These are phyloP conservation scores for Stramonita haemastoma DNA, from an alignment of 2,888 invertebrate genomes.

Conservation along the genomic window DNA sequence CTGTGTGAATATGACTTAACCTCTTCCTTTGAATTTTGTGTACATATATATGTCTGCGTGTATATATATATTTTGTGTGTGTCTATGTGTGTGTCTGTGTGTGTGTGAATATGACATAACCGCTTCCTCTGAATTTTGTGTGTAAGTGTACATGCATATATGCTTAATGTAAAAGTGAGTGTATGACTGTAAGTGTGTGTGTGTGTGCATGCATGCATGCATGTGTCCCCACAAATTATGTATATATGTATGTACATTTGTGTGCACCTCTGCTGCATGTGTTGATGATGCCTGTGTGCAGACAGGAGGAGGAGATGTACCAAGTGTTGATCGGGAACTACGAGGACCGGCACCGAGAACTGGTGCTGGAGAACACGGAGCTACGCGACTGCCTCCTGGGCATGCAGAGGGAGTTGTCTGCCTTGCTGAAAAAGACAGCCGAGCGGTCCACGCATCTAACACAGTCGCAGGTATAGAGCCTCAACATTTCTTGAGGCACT, in stretches of 20 bases:
- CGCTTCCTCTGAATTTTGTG: no score
- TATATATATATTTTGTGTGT: neutral
- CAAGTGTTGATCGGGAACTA: conserved; percentile 67
- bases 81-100: neutral
- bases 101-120: no score
- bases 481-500: neutral
- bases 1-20: neutral
- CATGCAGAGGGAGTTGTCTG: conserved; percentile 67
- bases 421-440: conserved; percentile 49
- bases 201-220: neutral
- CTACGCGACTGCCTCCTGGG: conserved; percentile 68
- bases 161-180: neutral
- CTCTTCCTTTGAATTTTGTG: no score
- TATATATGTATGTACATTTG: neutral
- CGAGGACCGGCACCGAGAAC: conserved; percentile 71
- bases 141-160: neutral
- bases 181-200: neutral
- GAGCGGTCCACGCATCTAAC: conserved; percentile 13
- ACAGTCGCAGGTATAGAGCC: neutral
- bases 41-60: neutral
- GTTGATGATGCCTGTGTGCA: conserved; percentile 22
- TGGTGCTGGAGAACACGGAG: conserved; percentile 71
- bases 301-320: conserved; percentile 70
- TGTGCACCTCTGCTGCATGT: neutral
- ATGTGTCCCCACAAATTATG: neutral